These are phyloP conservation scores for Morphnarchus princeps DNA, from an alignment of 2,113 vertebrate genomes.

Conservation along the genomic window DNA sequence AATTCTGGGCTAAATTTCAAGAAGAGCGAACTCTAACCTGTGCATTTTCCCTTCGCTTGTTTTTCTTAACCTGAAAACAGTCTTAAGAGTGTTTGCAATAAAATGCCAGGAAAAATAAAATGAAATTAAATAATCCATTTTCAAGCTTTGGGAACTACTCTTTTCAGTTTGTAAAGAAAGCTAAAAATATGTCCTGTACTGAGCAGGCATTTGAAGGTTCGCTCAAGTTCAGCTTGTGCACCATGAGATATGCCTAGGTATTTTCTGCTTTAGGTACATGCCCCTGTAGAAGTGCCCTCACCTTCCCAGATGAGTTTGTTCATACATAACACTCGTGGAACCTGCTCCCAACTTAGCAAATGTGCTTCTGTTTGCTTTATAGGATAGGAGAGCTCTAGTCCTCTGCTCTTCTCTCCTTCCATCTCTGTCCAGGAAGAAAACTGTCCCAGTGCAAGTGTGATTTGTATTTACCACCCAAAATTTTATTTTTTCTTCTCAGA, in stretches of 20 bases:
- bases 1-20: constrained; percentile 62
- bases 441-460: not conserved
- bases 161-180: constrained; percentile 12
- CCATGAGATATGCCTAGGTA: not conserved
- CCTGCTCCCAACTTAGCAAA: not conserved
- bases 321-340: not conserved
- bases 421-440: not conserved
- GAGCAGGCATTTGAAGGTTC: not conserved
- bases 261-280: not conserved
- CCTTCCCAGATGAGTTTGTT: not conserved
- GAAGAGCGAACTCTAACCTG: constrained; percentile 34
- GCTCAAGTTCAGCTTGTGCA: not conserved
- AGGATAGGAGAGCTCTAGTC: not conserved
- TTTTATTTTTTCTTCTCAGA: not conserved
- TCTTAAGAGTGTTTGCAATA: constrained; percentile 22
- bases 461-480: not conserved
- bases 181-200: constrained; percentile 26
- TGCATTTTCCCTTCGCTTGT: constrained; percentile 34
- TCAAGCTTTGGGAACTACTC: not conserved
- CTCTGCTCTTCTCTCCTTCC: not conserved
- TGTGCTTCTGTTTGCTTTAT: not conserved
- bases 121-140: constrained; percentile 41
- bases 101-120: constrained; percentile 52
- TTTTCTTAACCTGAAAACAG: constrained; percentile 56
- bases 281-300: not conserved